These are phyloP conservation scores for Drosophila eugracilis DNA, from an alignment of 1,140 invertebrate genomes.

Conservation along the genomic window DNA sequence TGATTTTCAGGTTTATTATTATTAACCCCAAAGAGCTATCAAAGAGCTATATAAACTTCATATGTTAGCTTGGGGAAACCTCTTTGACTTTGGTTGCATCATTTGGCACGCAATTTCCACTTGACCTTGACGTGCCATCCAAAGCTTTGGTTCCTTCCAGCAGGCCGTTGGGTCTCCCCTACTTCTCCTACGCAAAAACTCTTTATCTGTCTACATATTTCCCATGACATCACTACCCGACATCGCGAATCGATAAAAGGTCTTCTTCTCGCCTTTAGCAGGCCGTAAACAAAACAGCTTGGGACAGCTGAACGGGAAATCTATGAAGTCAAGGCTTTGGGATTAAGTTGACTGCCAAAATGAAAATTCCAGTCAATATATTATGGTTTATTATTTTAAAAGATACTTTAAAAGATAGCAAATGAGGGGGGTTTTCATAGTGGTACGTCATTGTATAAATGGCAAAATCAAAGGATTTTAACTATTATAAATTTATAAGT, in stretches of 20 bases:
- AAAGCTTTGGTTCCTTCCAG: slow-evolving; percentile 1
- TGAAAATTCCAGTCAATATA: too few species aligned
- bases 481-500: too few species aligned
- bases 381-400: too few species aligned
- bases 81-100: slow-evolving; percentile 14
- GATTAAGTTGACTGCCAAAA: neutral
- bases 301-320: slow-evolving; percentile 8
- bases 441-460: too few species aligned
- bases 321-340: slow-evolving; percentile 16
- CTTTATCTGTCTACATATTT: slow-evolving; percentile 10
- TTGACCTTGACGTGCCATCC: slow-evolving; percentile 24
- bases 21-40: neutral
- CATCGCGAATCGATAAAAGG: slow-evolving; percentile 63
- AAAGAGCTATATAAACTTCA: neutral
- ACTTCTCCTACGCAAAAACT: neutral
- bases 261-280: slow-evolving; percentile 44
- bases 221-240: slow-evolving; percentile 56
- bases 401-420: too few species aligned
- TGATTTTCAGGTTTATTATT: too few species aligned
- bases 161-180: neutral
- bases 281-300: slow-evolving; percentile 31
- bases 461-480: too few species aligned
- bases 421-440: too few species aligned
- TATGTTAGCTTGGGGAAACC: too few species aligned
- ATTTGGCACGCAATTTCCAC: slow-evolving; percentile 23